Conservation (phyloP, 2,888 invertebrate genomes). For the Sepiola atlantica region DNA sequence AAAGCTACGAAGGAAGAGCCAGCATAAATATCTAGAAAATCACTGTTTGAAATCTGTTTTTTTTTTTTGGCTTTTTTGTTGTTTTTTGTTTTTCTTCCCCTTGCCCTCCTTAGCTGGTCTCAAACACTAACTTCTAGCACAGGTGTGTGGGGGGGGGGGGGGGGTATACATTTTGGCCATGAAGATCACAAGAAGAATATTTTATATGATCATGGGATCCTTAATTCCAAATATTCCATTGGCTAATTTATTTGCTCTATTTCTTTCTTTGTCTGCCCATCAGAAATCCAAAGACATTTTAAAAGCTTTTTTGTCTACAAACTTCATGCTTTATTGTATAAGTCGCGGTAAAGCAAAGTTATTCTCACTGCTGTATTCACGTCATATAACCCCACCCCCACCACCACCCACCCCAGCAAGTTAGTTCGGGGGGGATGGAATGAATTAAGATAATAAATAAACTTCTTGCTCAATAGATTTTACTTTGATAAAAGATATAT, state of each 20-base stretch:
- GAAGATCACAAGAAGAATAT: not conserved
- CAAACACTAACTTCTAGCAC: not conserved
- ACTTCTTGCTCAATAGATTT: not conserved
- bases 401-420: not conserved
- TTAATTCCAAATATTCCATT: not conserved
- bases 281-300: not conserved
- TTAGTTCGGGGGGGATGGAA: too few species aligned
- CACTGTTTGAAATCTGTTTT: too few species aligned
- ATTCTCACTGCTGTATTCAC: not conserved
- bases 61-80: too few species aligned
- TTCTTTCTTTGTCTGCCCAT: not conserved
- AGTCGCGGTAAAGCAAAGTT: not conserved
- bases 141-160: too few species aligned
- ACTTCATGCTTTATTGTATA: not conserved
- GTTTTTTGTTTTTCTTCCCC: too few species aligned
- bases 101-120: not conserved
- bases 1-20: too few species aligned
- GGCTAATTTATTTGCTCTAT: not conserved
- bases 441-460: not conserved
- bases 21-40: too few species aligned
- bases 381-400: too few species aligned
- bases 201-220: not conserved
- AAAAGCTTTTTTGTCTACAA: not conserved
- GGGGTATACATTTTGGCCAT: too few species aligned
- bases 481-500: not conserved